Evolutionary conservation across 2,888 invertebrate species (phyloP).

Genomic region (Polyommatus iphigenia): DNA sequence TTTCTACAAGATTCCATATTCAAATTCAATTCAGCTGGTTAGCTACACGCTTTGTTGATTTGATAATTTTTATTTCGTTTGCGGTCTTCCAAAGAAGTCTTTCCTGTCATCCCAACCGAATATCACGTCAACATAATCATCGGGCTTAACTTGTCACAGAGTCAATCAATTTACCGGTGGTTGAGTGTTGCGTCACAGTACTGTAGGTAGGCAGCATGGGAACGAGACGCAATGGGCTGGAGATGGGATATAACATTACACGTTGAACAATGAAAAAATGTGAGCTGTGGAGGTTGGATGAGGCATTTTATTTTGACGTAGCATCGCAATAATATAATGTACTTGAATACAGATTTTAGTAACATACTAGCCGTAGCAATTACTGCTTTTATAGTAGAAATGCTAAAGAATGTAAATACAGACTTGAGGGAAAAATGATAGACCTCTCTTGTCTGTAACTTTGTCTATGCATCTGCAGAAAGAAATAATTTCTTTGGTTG

Average conservation of each 20-base stretch:
- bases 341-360: neutral
- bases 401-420: neutral
- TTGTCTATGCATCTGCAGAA: too few species aligned
- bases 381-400: neutral
- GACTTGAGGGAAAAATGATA: neutral
- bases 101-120: neutral
- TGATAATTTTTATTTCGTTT: neutral
- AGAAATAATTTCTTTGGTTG: too few species aligned
- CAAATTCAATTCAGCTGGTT: too few species aligned
- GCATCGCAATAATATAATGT: neutral
- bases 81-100: neutral
- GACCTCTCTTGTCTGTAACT: too few species aligned
- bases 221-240: constrained; percentile 63
- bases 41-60: neutral
- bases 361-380: too few species aligned
- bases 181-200: constrained; percentile 18
- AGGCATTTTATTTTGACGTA: neutral
- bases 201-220: constrained; percentile 51
- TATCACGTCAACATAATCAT: constrained; percentile 10
- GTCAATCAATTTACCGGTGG: constrained; percentile 23
- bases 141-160: constrained; percentile 22
- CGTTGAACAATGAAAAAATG: constrained; percentile 43
- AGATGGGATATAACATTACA: constrained; percentile 64
- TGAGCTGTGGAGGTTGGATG: constrained; percentile 45
- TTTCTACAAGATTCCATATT: too few species aligned